These are phyloP conservation scores for Urechis unicinctus DNA, from an alignment of 2,888 invertebrate genomes.

Conservation along the genomic window DNA sequence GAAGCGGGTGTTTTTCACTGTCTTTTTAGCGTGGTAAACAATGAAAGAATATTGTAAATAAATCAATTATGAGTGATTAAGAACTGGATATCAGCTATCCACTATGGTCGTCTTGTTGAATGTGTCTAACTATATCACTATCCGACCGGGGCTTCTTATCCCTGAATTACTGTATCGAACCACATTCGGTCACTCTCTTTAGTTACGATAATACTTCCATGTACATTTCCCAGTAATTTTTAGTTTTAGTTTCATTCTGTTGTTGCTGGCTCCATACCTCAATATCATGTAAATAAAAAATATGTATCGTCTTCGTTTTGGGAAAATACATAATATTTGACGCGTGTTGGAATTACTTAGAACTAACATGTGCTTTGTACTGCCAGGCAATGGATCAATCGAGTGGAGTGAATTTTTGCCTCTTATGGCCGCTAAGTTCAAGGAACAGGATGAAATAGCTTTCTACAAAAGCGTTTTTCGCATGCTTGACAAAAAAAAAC, in stretches of 20 bases:
- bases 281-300: background rate
- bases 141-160: too few species aligned
- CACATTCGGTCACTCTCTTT: too few species aligned
- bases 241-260: background rate
- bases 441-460: constrained; percentile 12
- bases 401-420: constrained; percentile 19
- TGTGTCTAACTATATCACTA: too few species aligned
- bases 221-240: background rate
- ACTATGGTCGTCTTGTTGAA: too few species aligned
- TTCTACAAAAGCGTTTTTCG: constrained; percentile 17
- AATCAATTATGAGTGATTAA: too few species aligned
- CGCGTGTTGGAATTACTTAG: too few species aligned
- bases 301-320: background rate
- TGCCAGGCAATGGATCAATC: constrained; percentile 11
- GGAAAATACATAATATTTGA: too few species aligned
- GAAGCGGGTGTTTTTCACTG: too few species aligned
- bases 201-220: background rate
- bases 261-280: background rate
- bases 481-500: constrained; percentile 18
- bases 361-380: background rate
- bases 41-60: too few species aligned
- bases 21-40: too few species aligned
- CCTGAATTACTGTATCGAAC: too few species aligned
- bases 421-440: constrained; percentile 12
- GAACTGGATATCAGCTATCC: too few species aligned